Base-by-base conservation (phyloP, 2,113 vertebrate genomes). In the Rhinolophus sinicus region DNA sequence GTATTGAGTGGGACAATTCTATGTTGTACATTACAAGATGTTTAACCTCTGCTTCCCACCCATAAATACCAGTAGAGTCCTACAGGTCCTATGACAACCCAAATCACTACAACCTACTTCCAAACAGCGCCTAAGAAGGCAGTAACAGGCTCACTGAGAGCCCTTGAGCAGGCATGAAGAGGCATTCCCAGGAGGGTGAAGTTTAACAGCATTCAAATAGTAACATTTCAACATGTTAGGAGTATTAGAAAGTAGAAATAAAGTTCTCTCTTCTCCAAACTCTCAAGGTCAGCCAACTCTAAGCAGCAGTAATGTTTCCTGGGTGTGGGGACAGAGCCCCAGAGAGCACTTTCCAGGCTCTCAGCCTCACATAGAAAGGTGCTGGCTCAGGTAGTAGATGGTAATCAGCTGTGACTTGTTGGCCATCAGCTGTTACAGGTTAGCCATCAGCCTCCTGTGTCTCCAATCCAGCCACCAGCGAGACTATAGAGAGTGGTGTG, bases 201-300 rank as follows among this genome's bases (percentile, higher is more conserved):
- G 54, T 50, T 90, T 93, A 94, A 93, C 18, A 40, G 47, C 30
- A 72, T 85, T 84, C 64, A 95, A 82, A 97, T 70, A 95, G 87
- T 67, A 95, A 58, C 50, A 78, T 77, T 97, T 90, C 58, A 91
- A 58, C 18, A 73, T 82, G 65, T n/a, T 54, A 70, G 15, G 5
- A 40, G 10, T 82, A 88, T 89, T 72, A 7, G 33, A 65, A 84
- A 54, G n/a, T 90, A 85, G 69, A 95, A 93, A 70, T 93, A 84
- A 90, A 93, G 22, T 19, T 60, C 69, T 88, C 18, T 85, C 50
- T 86, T 89, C 35, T 73, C 33, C 58, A 16, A 82, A 16, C 14
- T 94, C 72, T 84, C 38, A 72, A 94, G 76, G n/a, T 82, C 50
- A 87, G 60, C 58, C 77, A 85, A 95, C 26, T 62, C 35, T 62